Conservation (phyloP, 2,888 invertebrate genomes). For the Nemapogon koenigi region DNA sequence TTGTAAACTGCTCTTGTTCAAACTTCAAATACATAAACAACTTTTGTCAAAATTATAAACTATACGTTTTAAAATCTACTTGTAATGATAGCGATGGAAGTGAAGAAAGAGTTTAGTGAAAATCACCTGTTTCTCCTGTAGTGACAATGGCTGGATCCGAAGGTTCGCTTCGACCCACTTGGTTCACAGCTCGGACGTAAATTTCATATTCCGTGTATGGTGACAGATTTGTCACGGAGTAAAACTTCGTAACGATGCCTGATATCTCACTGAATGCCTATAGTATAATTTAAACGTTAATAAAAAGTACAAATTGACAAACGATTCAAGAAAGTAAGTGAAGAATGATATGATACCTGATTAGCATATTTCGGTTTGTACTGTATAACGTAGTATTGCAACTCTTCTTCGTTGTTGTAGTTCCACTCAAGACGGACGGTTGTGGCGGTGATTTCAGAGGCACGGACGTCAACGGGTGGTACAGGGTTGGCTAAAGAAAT, state of each 20-base stretch:
- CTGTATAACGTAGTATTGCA: slow-evolving; percentile 96
- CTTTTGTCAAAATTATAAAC: too few species aligned
- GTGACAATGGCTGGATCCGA: slow-evolving; percentile 90
- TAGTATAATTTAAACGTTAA: background rate
- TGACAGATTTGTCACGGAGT: slow-evolving; percentile 86
- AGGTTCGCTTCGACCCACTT: slow-evolving; percentile 90
- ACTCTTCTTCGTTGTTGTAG: slow-evolving; percentile 85
- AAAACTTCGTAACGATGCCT: slow-evolving; percentile 91
- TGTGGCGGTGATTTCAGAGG: slow-evolving; percentile 93
- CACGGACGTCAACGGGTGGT: slow-evolving; percentile 86
- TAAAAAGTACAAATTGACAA: background rate
- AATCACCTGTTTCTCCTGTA: slow-evolving; percentile 95
- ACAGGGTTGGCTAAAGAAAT: slow-evolving; percentile 83
- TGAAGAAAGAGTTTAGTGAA: slow-evolving; percentile 25
- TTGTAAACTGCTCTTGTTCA: too few species aligned
- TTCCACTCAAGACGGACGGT: slow-evolving; percentile 94
- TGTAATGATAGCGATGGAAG: too few species aligned
- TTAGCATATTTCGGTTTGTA: slow-evolving; percentile 95
- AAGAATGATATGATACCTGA: slow-evolving; percentile 43
- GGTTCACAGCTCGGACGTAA: slow-evolving; percentile 94
- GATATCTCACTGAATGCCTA: slow-evolving; percentile 92
- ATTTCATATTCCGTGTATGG: slow-evolving; percentile 97
- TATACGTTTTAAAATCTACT: too few species aligned
- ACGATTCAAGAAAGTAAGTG: background rate
- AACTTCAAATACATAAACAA: too few species aligned